Evolutionary conservation across 2,797 vertebrate species (phyloP), one percentile per base, ranked within the genome.

Genomic region (Cyclopterus lumpus): DNA sequence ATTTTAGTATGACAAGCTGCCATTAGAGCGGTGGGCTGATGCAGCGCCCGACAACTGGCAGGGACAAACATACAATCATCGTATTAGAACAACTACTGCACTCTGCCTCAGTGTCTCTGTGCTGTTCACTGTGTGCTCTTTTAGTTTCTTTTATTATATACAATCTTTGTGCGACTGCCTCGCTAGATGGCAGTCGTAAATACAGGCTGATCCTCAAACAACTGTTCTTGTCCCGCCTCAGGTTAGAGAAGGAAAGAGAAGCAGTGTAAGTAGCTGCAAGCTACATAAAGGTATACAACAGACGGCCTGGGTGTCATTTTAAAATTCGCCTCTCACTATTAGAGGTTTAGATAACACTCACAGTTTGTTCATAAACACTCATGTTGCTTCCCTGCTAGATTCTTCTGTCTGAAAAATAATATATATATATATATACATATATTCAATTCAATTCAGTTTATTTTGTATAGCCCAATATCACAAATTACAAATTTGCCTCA

Each of bases 1-100:
- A 95, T 96, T 96, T 95, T 95, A 90, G 84, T 90, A 93, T 96
- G 97, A 97, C 97, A 97, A 97, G 96, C 96, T 97, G 96, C 96
- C 96, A 98, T 98, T 97, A 97, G 86, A 94, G 94, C 87, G 92
- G 95, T 93, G 95, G 95, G 90, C 95, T 96, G 96, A 97, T 96
- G 96, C 85, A 74, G 89, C 74, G 64, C 93, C 96, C 95, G 97
- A 97, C 97, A 97, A 96, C 96, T 95, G 93, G 59, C 95, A 83
- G 94, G 90, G 91, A 93, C 95, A 96, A 98, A 97, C 97, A 94
- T 98, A 94, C 96, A 97, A 98, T 99, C 97, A 98, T 96, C 94
- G 94, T 95, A 97, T 98, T 98, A 98, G 96, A 95, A 95, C 79
- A 79, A 82, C 77, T 72, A 82, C 53, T 30, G 53, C 8, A 15